A percentile compares a stretch with the other conserved stretches of the same genome.
Conservation (phyloP, 2,888 invertebrate genomes). For the Drosophila sordidula region DNA sequence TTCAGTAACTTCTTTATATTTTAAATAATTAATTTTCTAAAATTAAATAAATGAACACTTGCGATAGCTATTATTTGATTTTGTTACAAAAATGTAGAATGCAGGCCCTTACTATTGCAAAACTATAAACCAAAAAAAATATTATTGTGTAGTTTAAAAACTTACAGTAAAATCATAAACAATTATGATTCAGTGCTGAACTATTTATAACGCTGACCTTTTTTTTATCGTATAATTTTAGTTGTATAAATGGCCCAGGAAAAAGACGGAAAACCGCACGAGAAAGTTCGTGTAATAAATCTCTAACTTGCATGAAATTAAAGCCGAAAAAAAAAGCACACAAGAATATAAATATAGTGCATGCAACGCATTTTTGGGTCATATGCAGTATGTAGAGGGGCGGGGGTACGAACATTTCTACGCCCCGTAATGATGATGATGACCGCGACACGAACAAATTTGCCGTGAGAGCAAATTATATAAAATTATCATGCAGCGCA, state of each 20-base stretch:
- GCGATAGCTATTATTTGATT: too few species aligned
- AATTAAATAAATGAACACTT: too few species aligned
- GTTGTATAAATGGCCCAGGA: constrained; percentile 35
- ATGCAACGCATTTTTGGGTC: constrained; percentile 72
- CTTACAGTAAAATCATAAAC: too few species aligned
- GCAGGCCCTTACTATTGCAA: too few species aligned
- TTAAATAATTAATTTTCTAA: too few species aligned
- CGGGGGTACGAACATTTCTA: constrained; percentile 7
- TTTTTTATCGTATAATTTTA: constrained; percentile 47
- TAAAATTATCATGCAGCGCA: constrained; percentile 78
- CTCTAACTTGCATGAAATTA: constrained; percentile 54
- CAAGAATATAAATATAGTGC: constrained; percentile 35
- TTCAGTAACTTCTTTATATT: too few species aligned
- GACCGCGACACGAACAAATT: constrained; percentile 53
- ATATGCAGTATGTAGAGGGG: constrained; percentile 16
- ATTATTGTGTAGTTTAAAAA: too few species aligned
- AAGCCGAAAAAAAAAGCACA: constrained; percentile 19
- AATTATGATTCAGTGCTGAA: neutral
- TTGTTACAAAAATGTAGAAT: too few species aligned
- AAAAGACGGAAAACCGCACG: constrained; percentile 6
- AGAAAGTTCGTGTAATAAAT: constrained; percentile 64
- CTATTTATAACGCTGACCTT: constrained; percentile 29
- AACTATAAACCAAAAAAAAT: too few species aligned
- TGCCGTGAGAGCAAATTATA: constrained; percentile 67
- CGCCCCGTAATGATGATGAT: constrained; percentile 40